phyloP scores from a whole-genome alignment of 2,888 invertebrate species.

The Crioceris asparagi region DNA sequence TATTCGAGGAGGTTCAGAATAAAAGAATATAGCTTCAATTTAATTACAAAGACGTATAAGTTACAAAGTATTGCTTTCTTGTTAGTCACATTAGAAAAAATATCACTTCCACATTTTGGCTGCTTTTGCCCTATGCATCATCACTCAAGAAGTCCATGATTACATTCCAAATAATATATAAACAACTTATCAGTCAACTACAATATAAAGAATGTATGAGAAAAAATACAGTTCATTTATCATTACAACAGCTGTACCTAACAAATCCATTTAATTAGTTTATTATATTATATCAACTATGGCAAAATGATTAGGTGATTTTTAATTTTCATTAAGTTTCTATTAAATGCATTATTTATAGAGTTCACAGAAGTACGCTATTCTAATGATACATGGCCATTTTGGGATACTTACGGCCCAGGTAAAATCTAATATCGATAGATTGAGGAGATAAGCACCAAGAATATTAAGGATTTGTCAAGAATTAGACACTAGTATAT shows the following conservation, averaged over 20 bases:
- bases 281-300: slow-evolving; percentile 23
- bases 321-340: slow-evolving; percentile 10
- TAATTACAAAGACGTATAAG: slow-evolving; percentile 49
- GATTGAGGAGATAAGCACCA: slow-evolving; percentile 30
- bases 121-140: slow-evolving; percentile 13
- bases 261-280: slow-evolving; percentile 19
- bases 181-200: background rate
- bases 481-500: too few species aligned
- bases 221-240: slow-evolving; percentile 33
- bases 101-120: slow-evolving; percentile 44
- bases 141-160: slow-evolving; percentile 16
- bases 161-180: slow-evolving; percentile 19
- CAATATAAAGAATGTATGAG: slow-evolving; percentile 1
- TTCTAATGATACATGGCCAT: slow-evolving; percentile 39
- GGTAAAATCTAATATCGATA: slow-evolving; percentile 20
- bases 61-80: slow-evolving; percentile 70
- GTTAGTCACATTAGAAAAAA: slow-evolving; percentile 61
- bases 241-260: slow-evolving; percentile 40
- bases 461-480: slow-evolving; percentile 23
- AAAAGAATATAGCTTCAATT: too few species aligned
- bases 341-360: slow-evolving; percentile 13
- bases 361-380: slow-evolving; percentile 31
- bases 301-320: slow-evolving; percentile 18
- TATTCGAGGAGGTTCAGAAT: too few species aligned
- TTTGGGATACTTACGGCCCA: slow-evolving; percentile 25